phyloP scores from a whole-genome alignment of 2,888 invertebrate species.

The Machimus atricapillus region DNA sequence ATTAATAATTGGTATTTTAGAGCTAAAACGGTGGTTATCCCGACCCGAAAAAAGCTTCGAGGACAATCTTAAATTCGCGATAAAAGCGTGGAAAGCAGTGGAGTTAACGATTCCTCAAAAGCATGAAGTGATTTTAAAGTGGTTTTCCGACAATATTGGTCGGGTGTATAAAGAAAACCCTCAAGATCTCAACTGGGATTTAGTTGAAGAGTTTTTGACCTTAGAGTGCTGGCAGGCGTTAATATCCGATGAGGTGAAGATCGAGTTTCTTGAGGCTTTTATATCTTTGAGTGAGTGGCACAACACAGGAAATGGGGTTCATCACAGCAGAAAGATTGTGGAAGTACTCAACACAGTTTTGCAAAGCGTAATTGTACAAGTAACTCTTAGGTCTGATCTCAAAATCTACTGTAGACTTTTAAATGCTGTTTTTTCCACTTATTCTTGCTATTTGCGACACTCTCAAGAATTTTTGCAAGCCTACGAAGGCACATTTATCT shows the following conservation, averaged over 20 bases:
- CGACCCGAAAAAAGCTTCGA: conserved; percentile 53
- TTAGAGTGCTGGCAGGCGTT: conserved; percentile 51
- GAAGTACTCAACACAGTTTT: background rate
- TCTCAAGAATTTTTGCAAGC: conserved; percentile 44
- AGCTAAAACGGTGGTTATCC: conserved; percentile 56
- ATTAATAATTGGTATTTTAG: conserved; percentile 49
- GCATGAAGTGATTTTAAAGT: conserved; percentile 56
- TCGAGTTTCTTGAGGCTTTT: conserved; percentile 49
- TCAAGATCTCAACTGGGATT: conserved; percentile 47
- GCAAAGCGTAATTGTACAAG: conserved; percentile 55
- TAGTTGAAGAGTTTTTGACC: conserved; percentile 50
- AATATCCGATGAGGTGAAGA: conserved; percentile 50
- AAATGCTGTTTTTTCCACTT: conserved; percentile 32
- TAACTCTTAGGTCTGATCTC: conserved; percentile 53
- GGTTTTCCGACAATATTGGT: conserved; percentile 51
- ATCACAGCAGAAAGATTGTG: background rate
- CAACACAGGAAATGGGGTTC: background rate
- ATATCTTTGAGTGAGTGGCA: conserved; percentile 43
- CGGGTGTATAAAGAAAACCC: conserved; percentile 12
- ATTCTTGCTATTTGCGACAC: background rate
- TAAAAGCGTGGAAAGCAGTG: conserved; percentile 59
- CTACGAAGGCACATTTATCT: conserved; percentile 53
- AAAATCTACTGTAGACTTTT: conserved; percentile 50
- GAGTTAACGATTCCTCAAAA: conserved; percentile 56
- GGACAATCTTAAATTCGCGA: conserved; percentile 56